A percentile compares a stretch with the other conserved stretches of the same genome.
phyloP scores from a whole-genome alignment of 23 tunicate genomes.

The Pegea sp. region DNA sequence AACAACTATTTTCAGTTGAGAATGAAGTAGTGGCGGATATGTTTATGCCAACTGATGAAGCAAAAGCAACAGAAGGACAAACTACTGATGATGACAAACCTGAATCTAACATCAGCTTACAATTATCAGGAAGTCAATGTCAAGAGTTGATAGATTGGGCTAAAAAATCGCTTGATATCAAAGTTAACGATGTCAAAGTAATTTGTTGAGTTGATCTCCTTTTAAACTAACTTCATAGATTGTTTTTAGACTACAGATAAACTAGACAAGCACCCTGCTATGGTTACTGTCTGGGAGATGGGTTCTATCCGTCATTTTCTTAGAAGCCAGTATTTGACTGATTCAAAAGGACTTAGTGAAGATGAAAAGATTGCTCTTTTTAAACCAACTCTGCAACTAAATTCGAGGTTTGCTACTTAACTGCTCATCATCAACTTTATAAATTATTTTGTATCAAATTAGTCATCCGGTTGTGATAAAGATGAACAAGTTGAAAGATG shows the following conservation, averaged over 20 bases:
- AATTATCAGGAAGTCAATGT: slow-evolving; percentile 21
- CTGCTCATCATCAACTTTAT: not conserved
- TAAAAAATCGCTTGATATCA: slow-evolving; percentile 31
- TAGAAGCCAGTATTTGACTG: slow-evolving; percentile 70
- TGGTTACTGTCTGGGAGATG: slow-evolving; percentile 99
- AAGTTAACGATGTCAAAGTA: slow-evolving; percentile 61
- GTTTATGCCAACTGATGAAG: slow-evolving; percentile 26
- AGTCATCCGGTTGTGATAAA: slow-evolving; percentile 76
- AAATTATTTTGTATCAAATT: slow-evolving; percentile 1
- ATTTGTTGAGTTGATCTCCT: not conserved
- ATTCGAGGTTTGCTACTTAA: slow-evolving; percentile 14
- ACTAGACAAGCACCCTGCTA: slow-evolving; percentile 91
- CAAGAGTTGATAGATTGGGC: slow-evolving; percentile 59
- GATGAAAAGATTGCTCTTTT: slow-evolving; percentile 37
- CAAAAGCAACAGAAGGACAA: not conserved
- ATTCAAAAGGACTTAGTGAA: slow-evolving; percentile 64
- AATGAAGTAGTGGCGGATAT: slow-evolving; percentile 69
- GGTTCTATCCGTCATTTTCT: slow-evolving; percentile 74
- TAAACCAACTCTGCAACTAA: slow-evolving; percentile 76
- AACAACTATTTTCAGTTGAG: slow-evolving; percentile 79
- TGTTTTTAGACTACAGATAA: slow-evolving; percentile 42
- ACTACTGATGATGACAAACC: slow-evolving; percentile 1
- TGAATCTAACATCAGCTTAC: slow-evolving; percentile 3
- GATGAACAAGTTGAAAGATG: slow-evolving; percentile 15
- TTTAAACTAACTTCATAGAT: not conserved